phyloP scores from a whole-genome alignment of 2,113 vertebrate genomes.

The Oryzias curvinotus region DNA sequence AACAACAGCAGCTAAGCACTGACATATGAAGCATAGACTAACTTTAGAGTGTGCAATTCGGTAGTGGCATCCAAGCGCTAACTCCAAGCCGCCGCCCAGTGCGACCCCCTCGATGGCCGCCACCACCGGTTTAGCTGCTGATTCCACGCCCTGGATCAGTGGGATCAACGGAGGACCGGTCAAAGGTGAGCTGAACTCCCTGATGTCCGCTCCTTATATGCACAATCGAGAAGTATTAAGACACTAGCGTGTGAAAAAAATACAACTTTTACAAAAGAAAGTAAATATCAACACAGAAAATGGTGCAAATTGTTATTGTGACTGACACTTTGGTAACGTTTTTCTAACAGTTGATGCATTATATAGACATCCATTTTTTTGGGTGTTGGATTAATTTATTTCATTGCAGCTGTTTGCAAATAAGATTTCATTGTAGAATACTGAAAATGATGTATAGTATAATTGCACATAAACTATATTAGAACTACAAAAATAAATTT shows the following conservation, averaged over 20 bases:
- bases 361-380: no score
- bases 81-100: conserved; percentile 89
- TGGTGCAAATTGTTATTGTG: no score
- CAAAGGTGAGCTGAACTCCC: conserved; percentile 54
- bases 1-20: background rate
- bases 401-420: no score
- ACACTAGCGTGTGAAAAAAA: background rate
- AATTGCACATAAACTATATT: no score
- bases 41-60: conserved; percentile 86
- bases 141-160: conserved; percentile 81
- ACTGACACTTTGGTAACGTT: no score
- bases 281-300: no score
- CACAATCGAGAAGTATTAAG: background rate
- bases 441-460: no score
- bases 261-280: background rate
- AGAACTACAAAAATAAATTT: no score
- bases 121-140: conserved; percentile 83
- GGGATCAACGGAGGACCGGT: conserved; percentile 36
- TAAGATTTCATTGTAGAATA: no score
- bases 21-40: conserved; percentile 35
- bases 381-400: no score
- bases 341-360: no score
- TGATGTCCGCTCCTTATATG: conserved; percentile 85
- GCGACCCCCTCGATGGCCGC: conserved; percentile 89
- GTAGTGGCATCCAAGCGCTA: conserved; percentile 92